Base-by-base conservation (phyloP, 2,113 vertebrate species). In the Marmota monax region DNA sequence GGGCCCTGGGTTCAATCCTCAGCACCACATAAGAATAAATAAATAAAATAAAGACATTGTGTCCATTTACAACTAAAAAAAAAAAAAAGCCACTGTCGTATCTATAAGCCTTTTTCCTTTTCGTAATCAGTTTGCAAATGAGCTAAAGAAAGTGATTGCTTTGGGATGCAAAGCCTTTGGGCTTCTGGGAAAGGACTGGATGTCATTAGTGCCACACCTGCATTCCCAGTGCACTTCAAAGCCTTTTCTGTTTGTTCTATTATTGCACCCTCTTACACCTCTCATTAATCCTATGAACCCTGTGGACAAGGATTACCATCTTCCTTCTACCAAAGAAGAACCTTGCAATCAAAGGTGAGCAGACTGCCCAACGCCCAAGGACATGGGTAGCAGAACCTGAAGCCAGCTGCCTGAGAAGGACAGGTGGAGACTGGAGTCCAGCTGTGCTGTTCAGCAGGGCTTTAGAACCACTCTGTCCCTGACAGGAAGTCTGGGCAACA, bases 351-450 rank as follows among this genome's bases (percentile, higher is more conserved):
- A 92, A 53, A 89, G 9, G 53, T 17, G 9, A 76, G 84, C 2
- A 7, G 34, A 48, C n/a, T 23, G 37, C 48, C 92, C 18, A 25
- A 1, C 8, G 65, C 45, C 51, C 51, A 0, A 3, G 10, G 27
- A 7, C 10, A 4, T 5, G 0, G 2, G 14, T 37, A 51, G 16
- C 1, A 22, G 58, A 51, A 22, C 29, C 27, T 9, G 58, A 61
- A 20, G 23, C 51, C 1, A 1, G 32, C 27, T 2, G 13, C 22
- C 67, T 8, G 18, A 14, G 7, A 74, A 37, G 23, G 37, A 32
- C 34, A 2, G 42, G 53, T 9, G 6, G 45, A 23, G 9, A 32
- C 2, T 2, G 3, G 25, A 29, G 39, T 23, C 37, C 27, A 5
- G 65, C 48, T 48, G n/a, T n/a, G 85, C 67, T 18, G 4, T 61